phyloP scores from a whole-genome alignment of 1,140 invertebrate genomes.

The Pissodes strobi region DNA sequence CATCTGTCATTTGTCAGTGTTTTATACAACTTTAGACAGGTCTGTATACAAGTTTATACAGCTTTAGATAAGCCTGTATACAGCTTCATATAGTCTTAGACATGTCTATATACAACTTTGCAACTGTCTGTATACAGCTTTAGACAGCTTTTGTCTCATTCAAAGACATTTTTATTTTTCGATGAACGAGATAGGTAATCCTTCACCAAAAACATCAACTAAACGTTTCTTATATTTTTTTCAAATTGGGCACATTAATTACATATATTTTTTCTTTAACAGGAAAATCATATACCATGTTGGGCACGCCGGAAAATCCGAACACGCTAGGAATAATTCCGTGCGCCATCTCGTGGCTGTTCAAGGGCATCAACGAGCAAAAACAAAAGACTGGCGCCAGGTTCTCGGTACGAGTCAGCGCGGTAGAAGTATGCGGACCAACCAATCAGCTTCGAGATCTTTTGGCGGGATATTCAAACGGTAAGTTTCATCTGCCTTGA shows the following conservation, averaged over 20 bases:
- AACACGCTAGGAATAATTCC: conserved; percentile 85
- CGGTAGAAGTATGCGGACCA: conserved; percentile 83
- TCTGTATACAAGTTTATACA: too few relatives aligned
- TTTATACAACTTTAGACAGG: too few relatives aligned
- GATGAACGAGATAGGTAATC: too few relatives aligned
- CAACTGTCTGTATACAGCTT: too few relatives aligned
- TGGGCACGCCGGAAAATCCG: conserved; percentile 77
- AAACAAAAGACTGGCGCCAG: conserved; percentile 88
- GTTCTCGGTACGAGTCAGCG: conserved; percentile 91
- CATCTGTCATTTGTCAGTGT: too few relatives aligned
- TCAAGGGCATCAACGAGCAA: conserved; percentile 89
- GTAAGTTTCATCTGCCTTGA: too few relatives aligned
- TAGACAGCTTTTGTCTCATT: too few relatives aligned
- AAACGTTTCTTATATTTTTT: neutral
- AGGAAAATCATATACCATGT: conserved; percentile 93
- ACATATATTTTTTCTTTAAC: conserved; percentile 35
- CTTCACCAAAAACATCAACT: too few relatives aligned
- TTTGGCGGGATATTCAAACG: conserved; percentile 81
- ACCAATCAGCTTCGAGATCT: conserved; percentile 81
- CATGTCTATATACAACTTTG: too few relatives aligned
- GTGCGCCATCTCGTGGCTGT: conserved; percentile 93
- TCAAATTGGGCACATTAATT: neutral
- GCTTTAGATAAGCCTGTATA: too few relatives aligned
- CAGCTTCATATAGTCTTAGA: too few relatives aligned
- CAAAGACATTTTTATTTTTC: too few relatives aligned